phyloP scores from a whole-genome alignment of 1,140 invertebrate genomes.

The Popillia japonica region DNA sequence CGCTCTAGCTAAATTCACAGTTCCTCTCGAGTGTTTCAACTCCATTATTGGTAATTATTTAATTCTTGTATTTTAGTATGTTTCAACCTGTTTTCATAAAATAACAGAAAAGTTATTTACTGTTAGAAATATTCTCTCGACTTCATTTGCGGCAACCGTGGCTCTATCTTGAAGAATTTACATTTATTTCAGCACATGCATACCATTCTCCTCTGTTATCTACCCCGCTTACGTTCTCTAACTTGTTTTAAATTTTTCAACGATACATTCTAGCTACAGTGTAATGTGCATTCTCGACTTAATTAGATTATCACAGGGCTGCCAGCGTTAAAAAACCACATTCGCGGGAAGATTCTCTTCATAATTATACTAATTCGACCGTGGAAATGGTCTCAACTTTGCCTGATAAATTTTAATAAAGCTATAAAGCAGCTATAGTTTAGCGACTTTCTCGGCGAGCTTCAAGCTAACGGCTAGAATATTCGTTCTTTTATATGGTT shows the following conservation, averaged over 20 bases:
- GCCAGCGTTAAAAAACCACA: not conserved
- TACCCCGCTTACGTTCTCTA: not conserved
- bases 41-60: too few species aligned
- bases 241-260: conserved; percentile 9
- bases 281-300: not conserved
- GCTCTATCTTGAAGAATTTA: not conserved
- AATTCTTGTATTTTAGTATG: too few species aligned
- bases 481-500: not conserved
- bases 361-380: conserved; percentile 15
- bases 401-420: conserved; percentile 33
- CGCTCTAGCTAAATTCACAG: too few species aligned
- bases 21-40: too few species aligned
- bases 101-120: too few species aligned
- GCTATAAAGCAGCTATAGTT: conserved; percentile 16
- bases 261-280: not conserved
- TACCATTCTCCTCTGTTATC: not conserved
- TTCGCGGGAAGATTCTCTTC: not conserved
- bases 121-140: too few species aligned
- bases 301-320: not conserved
- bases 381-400: conserved; percentile 1
- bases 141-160: not conserved
- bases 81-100: too few species aligned
- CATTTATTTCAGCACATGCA: not conserved
- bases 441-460: not conserved
- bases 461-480: not conserved